Evolutionary conservation across 2,797 vertebrate genomes (phyloP).

Genomic region (Hypotaenidia philippensis): DNA sequence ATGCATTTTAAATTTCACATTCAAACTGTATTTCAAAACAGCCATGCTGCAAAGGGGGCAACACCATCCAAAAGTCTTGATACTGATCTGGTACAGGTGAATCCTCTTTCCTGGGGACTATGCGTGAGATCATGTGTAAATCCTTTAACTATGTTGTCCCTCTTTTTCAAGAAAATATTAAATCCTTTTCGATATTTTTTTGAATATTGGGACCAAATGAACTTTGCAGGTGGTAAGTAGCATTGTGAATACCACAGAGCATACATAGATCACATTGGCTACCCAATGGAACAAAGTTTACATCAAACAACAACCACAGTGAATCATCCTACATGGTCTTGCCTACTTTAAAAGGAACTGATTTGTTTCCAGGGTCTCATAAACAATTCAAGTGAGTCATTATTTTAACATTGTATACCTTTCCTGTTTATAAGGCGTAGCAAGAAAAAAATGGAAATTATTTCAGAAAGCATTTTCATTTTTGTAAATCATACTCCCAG

Average conservation of each 20-base stretch:
- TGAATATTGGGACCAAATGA: background rate
- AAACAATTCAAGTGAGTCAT: conserved; percentile 66
- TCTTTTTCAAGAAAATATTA: background rate
- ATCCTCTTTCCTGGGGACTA: background rate
- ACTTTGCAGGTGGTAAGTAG: background rate
- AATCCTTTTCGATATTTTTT: background rate
- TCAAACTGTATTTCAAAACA: background rate
- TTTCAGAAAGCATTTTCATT: conserved; percentile 52
- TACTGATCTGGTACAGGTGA: background rate
- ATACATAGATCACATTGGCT: background rate
- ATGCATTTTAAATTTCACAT: background rate
- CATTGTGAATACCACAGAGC: background rate
- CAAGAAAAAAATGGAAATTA: conserved; percentile 15
- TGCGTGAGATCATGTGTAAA: background rate
- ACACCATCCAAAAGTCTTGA: background rate
- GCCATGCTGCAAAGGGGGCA: background rate
- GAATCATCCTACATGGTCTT: conserved; percentile 24
- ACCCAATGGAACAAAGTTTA: background rate
- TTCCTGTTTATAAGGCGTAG: conserved; percentile 68
- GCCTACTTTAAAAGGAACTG: background rate
- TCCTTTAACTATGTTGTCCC: background rate
- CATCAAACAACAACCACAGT: conserved; percentile 14
- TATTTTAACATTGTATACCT: conserved; percentile 64
- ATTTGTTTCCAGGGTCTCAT: conserved; percentile 54
- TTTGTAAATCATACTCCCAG: background rate